phyloP scores from a whole-genome alignment of 2,888 invertebrate genomes.

The Vanessa cardui region DNA sequence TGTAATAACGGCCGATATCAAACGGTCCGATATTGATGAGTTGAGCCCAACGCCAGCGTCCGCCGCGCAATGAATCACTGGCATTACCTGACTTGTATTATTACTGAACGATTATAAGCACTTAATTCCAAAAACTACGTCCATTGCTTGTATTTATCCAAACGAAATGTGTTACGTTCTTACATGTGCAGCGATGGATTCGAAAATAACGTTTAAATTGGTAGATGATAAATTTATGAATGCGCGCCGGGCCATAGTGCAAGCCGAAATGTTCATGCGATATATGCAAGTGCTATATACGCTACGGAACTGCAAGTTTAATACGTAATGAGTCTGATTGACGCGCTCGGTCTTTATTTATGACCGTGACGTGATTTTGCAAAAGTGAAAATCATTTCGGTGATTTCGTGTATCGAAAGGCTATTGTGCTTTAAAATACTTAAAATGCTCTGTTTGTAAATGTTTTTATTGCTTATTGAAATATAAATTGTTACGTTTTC shows the following conservation, averaged over 20 bases:
- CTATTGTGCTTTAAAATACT: not conserved
- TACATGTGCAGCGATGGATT: slow-evolving; percentile 17
- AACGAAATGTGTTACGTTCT: not conserved
- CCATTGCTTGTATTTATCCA: slow-evolving; percentile 15
- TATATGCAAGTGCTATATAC: slow-evolving; percentile 42
- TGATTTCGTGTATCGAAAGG: slow-evolving; percentile 19
- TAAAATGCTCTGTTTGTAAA: not conserved
- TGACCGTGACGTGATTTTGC: slow-evolving; percentile 40
- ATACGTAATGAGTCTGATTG: slow-evolving; percentile 59
- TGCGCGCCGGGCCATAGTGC: slow-evolving; percentile 22
- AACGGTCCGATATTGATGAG: slow-evolving; percentile 70
- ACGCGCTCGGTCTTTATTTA: slow-evolving; percentile 43
- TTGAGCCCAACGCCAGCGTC: slow-evolving; percentile 54
- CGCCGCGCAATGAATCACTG: slow-evolving; percentile 63
- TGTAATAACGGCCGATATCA: slow-evolving; percentile 53
- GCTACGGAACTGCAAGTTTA: slow-evolving; percentile 52
- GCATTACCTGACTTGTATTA: slow-evolving; percentile 57
- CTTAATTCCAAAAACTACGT: not conserved
- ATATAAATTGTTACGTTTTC: not conserved
- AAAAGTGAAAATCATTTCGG: slow-evolving; percentile 35
- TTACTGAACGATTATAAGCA: slow-evolving; percentile 8
- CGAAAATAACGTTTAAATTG: not conserved
- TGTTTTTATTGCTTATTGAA: not conserved
- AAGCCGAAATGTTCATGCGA: slow-evolving; percentile 36
- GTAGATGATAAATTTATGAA: slow-evolving; percentile 6